Evolutionary conservation across 2,797 vertebrate species (phyloP), one percentile per base, ranked within the genome.

Genomic region (Pempheris klunzingeri): DNA sequence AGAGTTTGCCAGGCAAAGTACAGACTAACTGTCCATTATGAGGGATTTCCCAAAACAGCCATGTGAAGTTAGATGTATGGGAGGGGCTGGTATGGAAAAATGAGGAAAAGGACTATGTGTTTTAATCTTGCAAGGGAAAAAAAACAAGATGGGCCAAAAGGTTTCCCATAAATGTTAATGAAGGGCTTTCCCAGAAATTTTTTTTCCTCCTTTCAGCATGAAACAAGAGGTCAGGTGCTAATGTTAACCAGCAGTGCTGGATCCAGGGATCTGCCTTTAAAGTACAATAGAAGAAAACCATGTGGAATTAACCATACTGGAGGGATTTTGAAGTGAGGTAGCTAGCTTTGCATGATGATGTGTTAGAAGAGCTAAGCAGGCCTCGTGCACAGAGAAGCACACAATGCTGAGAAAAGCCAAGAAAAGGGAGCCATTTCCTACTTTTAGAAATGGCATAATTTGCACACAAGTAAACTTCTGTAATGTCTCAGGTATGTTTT

Each of bases 81-180:
- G 86, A 86, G 83, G 78, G 75, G 62, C 81, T 78, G 68, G 59
- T 90, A 90, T 91, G 91, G 91, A 90, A 93, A 92, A 88, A 82
- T 54, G 63, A 78, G 77, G 74, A 83, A 88, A 88, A 72, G 30
- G 32, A 79, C 71, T 63, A 81, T 89, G 83, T 67, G 69, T 86
- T 92, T 91, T 91, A 90, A 92, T 88, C 84, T 77, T 88, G 62
- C 86, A 82, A 85, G 74, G 71, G 39, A 61, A 83, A 77, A 64
- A 91, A 84, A 85, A 76, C 38, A 62, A 63, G 71, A 86, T 49
- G 85, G 82, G 87, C 87, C 90, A 90, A 90, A 87, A 89, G 90
- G 89, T 91, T 95, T 94, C 93, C 93, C 89, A 95, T 93, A 93
- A 94, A 92, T 79, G 87, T 90, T 93, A 93, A 94, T 92, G 81